These are phyloP conservation scores for Sylvicola fuscatus DNA, from an alignment of 2,888 invertebrate species.

Conservation along the genomic window DNA sequence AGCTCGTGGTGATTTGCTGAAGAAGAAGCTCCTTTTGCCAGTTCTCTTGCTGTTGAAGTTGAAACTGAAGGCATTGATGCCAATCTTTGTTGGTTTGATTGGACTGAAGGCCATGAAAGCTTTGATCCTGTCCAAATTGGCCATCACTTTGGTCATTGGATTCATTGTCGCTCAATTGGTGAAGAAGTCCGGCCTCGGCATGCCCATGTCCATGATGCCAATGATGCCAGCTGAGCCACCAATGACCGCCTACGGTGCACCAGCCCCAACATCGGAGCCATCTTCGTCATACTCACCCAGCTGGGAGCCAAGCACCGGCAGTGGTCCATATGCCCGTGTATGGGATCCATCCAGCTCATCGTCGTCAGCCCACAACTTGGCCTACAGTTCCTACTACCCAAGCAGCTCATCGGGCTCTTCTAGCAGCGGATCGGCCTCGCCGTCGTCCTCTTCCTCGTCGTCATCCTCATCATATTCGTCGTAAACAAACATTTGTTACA, in stretches of 20 bases:
- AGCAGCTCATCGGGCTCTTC: slow-evolving; percentile 37
- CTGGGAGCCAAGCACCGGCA: slow-evolving; percentile 43
- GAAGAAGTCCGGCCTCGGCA: slow-evolving; percentile 57
- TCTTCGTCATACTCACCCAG: slow-evolving; percentile 48
- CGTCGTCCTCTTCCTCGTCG: slow-evolving; percentile 16
- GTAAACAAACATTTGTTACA: too few species aligned
- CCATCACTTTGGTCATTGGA: slow-evolving; percentile 58
- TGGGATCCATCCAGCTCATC: slow-evolving; percentile 38
- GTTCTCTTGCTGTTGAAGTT: slow-evolving; percentile 58
- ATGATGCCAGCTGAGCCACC: slow-evolving; percentile 36
- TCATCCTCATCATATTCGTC: slow-evolving; percentile 7
- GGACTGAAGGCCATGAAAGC: slow-evolving; percentile 70
- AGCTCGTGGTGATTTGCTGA: slow-evolving; percentile 61
- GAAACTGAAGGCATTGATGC: slow-evolving; percentile 68
- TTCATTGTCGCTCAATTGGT: slow-evolving; percentile 61
- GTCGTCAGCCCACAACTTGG: slow-evolving; percentile 33
- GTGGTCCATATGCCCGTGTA: slow-evolving; percentile 58
- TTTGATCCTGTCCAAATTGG: slow-evolving; percentile 62
- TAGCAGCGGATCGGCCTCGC: slow-evolving; percentile 28
- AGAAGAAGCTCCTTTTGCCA: slow-evolving; percentile 67
- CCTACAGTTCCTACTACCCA: slow-evolving; percentile 52
- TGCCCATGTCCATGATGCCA: slow-evolving; percentile 48
- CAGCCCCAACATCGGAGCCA: slow-evolving; percentile 35
- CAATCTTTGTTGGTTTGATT: slow-evolving; percentile 56
- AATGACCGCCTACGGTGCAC: slow-evolving; percentile 45